Conservation (phyloP, 1,140 invertebrate species). For the Brachionus koreanus region DNA sequence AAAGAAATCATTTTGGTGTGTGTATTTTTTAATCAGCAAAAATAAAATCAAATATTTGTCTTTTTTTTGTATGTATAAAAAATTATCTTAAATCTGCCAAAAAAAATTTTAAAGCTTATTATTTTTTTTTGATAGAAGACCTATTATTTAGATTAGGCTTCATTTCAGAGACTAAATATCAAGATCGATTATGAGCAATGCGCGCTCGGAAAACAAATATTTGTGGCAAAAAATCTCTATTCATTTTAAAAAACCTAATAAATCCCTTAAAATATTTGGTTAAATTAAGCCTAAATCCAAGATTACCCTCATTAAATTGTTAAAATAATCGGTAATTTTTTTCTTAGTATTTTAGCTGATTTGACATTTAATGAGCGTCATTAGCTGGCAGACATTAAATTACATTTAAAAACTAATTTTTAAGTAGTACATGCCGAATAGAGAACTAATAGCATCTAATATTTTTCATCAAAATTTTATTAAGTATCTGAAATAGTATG, state of each 20-base stretch:
- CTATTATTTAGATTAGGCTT: background rate
- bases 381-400: background rate
- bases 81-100: background rate
- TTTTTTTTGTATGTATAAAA: background rate
- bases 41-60: background rate
- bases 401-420: background rate
- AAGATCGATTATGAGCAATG: background rate
- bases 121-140: background rate
- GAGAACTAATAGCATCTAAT: background rate
- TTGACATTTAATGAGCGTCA: background rate
- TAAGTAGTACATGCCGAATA: background rate
- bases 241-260: background rate
- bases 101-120: background rate
- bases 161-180: background rate
- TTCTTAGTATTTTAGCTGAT: background rate
- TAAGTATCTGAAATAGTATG: background rate
- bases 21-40: too few species aligned
- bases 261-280: background rate
- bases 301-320: conserved; percentile 3
- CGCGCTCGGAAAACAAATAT: background rate
- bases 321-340: conserved; percentile 4
- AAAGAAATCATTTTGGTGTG: too few species aligned
- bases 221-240: background rate
- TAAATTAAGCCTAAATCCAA: background rate
- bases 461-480: background rate